phyloP scores from a whole-genome alignment of 2,113 vertebrate genomes.

The Orycteropus afer region DNA sequence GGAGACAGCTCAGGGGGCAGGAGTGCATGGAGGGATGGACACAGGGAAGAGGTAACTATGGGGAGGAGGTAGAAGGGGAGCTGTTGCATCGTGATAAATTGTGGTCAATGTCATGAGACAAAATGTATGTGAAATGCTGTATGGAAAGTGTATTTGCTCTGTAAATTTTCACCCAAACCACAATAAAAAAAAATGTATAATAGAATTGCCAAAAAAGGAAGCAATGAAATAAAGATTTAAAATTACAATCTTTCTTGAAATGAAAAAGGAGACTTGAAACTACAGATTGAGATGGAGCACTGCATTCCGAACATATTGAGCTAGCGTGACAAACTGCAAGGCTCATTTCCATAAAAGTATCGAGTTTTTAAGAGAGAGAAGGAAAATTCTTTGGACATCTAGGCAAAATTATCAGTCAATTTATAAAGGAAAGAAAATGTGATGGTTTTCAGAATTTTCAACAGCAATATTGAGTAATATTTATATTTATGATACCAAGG shows the following conservation, averaged over 20 bases:
- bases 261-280: neutral
- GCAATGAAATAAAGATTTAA: neutral
- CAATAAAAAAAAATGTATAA: too few species aligned
- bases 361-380: too few species aligned
- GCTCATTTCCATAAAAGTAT: too few species aligned
- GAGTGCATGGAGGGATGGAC: too few species aligned
- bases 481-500: neutral
- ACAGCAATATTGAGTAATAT: neutral
- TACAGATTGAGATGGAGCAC: rapidly evolving
- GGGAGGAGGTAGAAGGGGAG: too few species aligned
- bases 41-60: too few species aligned
- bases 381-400: neutral
- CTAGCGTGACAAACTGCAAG: neutral
- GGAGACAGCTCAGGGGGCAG: too few species aligned
- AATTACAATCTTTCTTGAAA: neutral
- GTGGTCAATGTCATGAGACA: too few species aligned
- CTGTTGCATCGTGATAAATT: too few species aligned
- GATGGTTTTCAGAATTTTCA: neutral
- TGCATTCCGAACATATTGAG: rapidly evolving
- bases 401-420: neutral
- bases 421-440: neutral
- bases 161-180: too few species aligned
- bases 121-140: too few species aligned
- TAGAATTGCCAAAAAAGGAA: neutral
- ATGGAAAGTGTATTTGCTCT: too few species aligned